A percentile compares a stretch with the other conserved stretches of the same genome.
These are phyloP conservation scores for Stratiomys singularior DNA, from an alignment of 2,888 invertebrate species.

Conservation along the genomic window DNA sequence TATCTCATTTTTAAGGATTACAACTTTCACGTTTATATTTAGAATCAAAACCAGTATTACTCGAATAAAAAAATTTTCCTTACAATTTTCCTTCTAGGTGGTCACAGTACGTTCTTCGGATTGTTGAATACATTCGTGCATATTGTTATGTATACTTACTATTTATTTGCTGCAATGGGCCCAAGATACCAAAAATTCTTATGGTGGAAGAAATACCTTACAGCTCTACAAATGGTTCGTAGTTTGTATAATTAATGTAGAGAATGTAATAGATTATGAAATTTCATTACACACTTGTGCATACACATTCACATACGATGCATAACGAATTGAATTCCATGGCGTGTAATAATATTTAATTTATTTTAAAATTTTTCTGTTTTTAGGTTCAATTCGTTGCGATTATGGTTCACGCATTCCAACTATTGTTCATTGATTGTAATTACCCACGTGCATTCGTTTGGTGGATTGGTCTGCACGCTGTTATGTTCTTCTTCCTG, in stretches of 20 bases:
- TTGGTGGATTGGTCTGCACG: conserved; percentile 96
- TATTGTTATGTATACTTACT: conserved; percentile 95
- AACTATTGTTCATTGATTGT: conserved; percentile 89
- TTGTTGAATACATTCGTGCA: conserved; percentile 96
- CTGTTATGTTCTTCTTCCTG: conserved; percentile 94
- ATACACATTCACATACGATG: too few species aligned
- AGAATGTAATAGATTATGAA: conserved; percentile 8
- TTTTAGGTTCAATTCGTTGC: conserved; percentile 87
- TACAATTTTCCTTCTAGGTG: conserved; percentile 69
- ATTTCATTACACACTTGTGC: background rate
- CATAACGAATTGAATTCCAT: too few species aligned
- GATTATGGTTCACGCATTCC: conserved; percentile 93
- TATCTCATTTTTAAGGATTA: too few species aligned
- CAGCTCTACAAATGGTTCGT: conserved; percentile 88
- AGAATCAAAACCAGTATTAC: too few species aligned
- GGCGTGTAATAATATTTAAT: background rate
- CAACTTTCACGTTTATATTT: too few species aligned
- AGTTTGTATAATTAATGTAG: background rate
- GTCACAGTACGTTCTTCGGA: conserved; percentile 96
- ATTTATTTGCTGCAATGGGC: conserved; percentile 90
- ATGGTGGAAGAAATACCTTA: conserved; percentile 97
- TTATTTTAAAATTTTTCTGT: conserved; percentile 47
- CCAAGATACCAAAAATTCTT: conserved; percentile 85
- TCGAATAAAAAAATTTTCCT: too few species aligned
- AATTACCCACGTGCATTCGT: conserved; percentile 93